These are phyloP conservation scores for Agrochola litura DNA, from an alignment of 2,888 invertebrate species.

Conservation along the genomic window DNA sequence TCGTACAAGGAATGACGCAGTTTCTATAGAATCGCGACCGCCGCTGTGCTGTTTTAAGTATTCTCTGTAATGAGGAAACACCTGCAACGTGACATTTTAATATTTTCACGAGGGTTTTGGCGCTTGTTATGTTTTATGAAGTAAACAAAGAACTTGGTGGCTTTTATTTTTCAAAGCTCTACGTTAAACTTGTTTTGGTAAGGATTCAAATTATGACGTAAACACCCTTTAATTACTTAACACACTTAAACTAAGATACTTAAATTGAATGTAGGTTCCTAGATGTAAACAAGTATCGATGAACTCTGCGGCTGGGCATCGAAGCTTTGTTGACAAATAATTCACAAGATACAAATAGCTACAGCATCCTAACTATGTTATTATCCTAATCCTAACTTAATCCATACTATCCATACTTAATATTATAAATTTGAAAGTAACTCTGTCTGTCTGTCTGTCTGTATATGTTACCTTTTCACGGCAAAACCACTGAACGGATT, in stretches of 20 bases:
- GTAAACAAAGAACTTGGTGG: neutral
- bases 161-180: neutral
- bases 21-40: neutral
- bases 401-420: no score
- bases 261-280: neutral
- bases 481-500: no score
- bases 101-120: neutral
- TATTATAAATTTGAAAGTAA: no score
- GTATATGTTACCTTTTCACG: no score
- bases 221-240: neutral
- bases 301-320: neutral
- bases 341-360: neutral
- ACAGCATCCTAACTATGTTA: no score
- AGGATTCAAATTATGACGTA: neutral
- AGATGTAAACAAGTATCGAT: neutral
- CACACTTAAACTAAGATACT: neutral
- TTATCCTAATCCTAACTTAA: no score
- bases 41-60: neutral
- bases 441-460: no score
- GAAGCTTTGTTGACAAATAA: neutral
- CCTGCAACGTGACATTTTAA: neutral
- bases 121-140: neutral
- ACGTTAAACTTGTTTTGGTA: neutral
- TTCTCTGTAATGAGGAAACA: conserved; percentile 11
- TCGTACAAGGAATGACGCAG: neutral